Base-by-base conservation (phyloP, 2,113 vertebrate species). In the Cheilinus undulatus region DNA sequence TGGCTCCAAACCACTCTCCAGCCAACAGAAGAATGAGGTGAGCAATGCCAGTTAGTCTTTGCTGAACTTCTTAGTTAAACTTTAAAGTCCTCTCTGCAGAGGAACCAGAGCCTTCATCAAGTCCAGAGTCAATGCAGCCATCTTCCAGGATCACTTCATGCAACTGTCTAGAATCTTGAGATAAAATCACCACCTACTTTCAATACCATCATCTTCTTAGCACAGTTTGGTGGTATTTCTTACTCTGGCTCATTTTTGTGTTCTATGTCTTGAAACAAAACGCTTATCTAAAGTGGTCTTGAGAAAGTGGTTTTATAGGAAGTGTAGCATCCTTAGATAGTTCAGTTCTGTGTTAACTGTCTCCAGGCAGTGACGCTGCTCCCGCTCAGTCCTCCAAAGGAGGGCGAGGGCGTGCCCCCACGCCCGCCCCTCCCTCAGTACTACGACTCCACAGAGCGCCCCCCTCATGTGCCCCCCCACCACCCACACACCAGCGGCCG, bases 391-490 rank as follows among this genome's bases (percentile, higher is more conserved):
- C 87, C 86, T 10, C 75, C 70, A 52, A 93, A 95, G 93, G 96
- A 96, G 93, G 95, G 94, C 78, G 93, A 94, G 90, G 83, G 91
- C 77, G 94, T 94, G 91, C 97, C 97, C 93, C 96, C 96, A 73
- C 96, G 96, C 90, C 97, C 97, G 82, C 97, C 97, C 90, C 96
- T 97, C 80, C 97, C 97, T 90, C 95, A 97, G 88, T 95, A 95
- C 91, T 97, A 97, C 94, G 95, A 97, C 93, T 95, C 95, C 88
- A 67, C 86, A 9, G 84, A 88, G 59, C 93, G 91, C 83, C 93
- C 92, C 87, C 93, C 95, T 88, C 93, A 94, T 88, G 80, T 93
- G 88, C 93, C 94, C 92, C 94, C 94, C 89, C 92, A 94, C 91
- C 93, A 95, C 92, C 86, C 93, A 86, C 95, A 96, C 59, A 36